A percentile compares a stretch with the other conserved stretches of the same genome.
Evolutionary conservation across 37 sponge, comb jelly and placozoan species (phyloP).

Genomic region (Halisarca cf. caerulea): DNA sequence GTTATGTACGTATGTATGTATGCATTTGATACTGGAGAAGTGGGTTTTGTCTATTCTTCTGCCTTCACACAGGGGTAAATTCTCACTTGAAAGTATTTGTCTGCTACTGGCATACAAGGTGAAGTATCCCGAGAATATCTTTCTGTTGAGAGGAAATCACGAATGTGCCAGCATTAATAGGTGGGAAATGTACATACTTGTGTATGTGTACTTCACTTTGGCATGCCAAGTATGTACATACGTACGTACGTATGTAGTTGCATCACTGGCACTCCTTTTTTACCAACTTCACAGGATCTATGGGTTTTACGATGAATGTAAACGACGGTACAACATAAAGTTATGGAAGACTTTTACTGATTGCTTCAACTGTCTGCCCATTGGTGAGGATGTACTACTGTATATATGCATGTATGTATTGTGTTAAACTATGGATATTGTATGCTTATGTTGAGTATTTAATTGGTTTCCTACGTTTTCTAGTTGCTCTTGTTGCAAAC

Average conservation of each 20-base stretch:
- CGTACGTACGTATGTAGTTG: too few relatives aligned
- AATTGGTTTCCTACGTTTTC: background rate
- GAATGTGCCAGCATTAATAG: constrained; percentile 91
- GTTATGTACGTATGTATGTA: too few relatives aligned
- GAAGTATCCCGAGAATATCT: constrained; percentile 85
- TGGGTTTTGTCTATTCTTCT: too few relatives aligned
- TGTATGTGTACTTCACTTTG: background rate
- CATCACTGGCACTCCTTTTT: background rate
- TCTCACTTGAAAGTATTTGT: constrained; percentile 84
- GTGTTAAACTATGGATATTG: background rate
- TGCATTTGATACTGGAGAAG: too few relatives aligned
- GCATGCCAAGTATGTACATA: background rate
- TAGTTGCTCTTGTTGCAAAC: constrained; percentile 83
- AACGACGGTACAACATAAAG: constrained; percentile 93
- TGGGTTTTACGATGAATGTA: constrained; percentile 97
- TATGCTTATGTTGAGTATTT: too few relatives aligned
- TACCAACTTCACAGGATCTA: too few relatives aligned
- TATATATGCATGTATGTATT: background rate
- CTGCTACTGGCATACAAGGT: constrained; percentile 85
- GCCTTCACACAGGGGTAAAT: constrained; percentile 86
- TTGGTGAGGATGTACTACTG: too few relatives aligned
- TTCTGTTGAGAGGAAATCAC: constrained; percentile 88
- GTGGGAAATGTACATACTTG: constrained; percentile 7
- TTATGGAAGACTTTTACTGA: constrained; percentile 95
- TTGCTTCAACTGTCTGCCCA: constrained; percentile 91